A percentile compares a stretch with the other conserved stretches of the same genome.
Conservation (phyloP, 2,888 invertebrate species). For the Dorcus hopei region DNA sequence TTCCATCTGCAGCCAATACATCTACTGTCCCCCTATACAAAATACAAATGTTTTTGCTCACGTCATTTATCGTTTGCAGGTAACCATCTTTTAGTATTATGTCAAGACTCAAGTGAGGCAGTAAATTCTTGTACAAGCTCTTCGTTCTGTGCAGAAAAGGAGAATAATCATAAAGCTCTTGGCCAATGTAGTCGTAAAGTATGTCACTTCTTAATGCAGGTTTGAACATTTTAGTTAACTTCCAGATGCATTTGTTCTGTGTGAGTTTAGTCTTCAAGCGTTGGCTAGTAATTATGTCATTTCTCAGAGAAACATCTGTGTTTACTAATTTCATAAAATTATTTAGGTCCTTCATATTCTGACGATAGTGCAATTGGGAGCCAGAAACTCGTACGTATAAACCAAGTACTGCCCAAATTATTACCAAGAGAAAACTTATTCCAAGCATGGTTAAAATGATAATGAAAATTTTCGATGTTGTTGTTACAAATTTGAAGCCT, state of each 20-base stretch:
- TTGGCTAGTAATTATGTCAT: slow-evolving; percentile 4
- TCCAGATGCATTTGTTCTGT: slow-evolving; percentile 5
- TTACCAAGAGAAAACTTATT: not conserved
- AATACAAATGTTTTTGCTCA: slow-evolving; percentile 22
- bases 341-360: slow-evolving; percentile 9
- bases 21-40: slow-evolving; percentile 24
- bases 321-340: not conserved
- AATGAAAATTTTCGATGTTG: not conserved
- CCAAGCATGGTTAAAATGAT: not conserved
- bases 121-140: slow-evolving; percentile 15
- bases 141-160: slow-evolving; percentile 10
- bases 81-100: slow-evolving; percentile 23
- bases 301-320: slow-evolving; percentile 3
- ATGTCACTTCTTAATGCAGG: slow-evolving; percentile 17
- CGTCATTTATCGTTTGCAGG: slow-evolving; percentile 24
- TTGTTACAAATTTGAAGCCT: not conserved
- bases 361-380: slow-evolving; percentile 8
- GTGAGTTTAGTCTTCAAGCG: slow-evolving; percentile 12
- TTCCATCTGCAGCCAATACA: slow-evolving; percentile 27
- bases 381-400: slow-evolving; percentile 6
- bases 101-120: slow-evolving; percentile 13
- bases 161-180: slow-evolving; percentile 2
- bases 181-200: slow-evolving; percentile 15
- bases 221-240: slow-evolving; percentile 7
- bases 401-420: slow-evolving; percentile 9